Conservation (phyloP, 2,888 invertebrate species). For the Caenorhabditis panamensis region DNA sequence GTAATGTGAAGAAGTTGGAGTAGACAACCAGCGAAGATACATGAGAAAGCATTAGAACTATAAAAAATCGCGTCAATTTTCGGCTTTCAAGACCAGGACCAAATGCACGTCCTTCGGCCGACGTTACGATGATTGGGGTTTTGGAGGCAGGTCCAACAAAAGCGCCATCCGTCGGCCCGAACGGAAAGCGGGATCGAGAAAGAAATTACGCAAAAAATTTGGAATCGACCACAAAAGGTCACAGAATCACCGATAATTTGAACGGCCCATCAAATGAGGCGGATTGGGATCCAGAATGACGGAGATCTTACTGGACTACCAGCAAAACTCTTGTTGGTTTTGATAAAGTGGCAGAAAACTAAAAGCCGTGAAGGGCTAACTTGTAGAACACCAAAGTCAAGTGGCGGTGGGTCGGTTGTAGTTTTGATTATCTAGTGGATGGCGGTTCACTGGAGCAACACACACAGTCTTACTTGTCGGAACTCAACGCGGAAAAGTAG, state of each 20-base stretch:
- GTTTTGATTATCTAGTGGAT: neutral
- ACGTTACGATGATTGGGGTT: conserved; percentile 13
- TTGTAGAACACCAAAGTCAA: conserved; percentile 33
- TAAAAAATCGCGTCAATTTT: conserved; percentile 44
- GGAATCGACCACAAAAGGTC: conserved; percentile 36
- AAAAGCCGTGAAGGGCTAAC: conserved; percentile 42
- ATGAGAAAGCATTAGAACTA: conserved; percentile 25
- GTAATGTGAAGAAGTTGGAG: conserved; percentile 18
- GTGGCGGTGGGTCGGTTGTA: conserved; percentile 1
- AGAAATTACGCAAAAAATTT: neutral
- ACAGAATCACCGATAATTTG: conserved; percentile 25
- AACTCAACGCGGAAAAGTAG: conserved; percentile 18
- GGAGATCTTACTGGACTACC: neutral
- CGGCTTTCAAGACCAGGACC: conserved; percentile 33
- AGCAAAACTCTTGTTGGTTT: conserved; percentile 5
- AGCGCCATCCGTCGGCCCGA: neutral
- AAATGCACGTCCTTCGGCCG: conserved; percentile 33
- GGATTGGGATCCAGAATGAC: neutral
- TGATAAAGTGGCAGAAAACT: neutral
- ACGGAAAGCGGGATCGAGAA: conserved; percentile 14
- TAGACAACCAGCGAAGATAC: conserved; percentile 25
- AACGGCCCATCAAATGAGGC: conserved; percentile 40
- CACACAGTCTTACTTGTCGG: neutral
- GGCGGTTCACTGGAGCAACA: conserved; percentile 14
- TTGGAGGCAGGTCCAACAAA: conserved; percentile 18